Base-by-base conservation (phyloP, 2,888 invertebrate species). In the Eubasilissa splendida region DNA sequence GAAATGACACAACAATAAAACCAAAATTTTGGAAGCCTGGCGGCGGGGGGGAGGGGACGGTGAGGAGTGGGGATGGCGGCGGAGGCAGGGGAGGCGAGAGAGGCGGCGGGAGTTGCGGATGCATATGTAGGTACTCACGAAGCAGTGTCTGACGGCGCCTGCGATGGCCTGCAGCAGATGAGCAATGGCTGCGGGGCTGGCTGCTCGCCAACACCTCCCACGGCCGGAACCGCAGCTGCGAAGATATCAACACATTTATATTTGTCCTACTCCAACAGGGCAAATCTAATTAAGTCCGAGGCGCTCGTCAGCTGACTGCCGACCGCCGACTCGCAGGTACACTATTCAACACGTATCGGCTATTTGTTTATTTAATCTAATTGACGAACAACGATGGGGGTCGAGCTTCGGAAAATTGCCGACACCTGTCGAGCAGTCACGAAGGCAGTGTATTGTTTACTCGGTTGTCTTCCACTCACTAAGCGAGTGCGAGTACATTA, bases 151-250 rank as follows among this genome's bases (percentile, higher is more conserved):
- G 84, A 90, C 91, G 86, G 89, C 90, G 86, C 88, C 89, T 85
- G 90, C 89, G 87, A 91, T 90, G 86, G 90, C 89, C 87, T 90
- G 89, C 87, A 91, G 89, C 85, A 91, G 90, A 86, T 90, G 89
- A 87, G 90, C 88, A 87, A 91, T 88, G 86, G 87, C 90, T 77
- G 83, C 80, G 77, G 76, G 77, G 52, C 74, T 58, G 68, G 81
- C 78, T 71, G 73, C 81, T 73, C 71, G 76, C 76, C 76, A 65
- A 76, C 76, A 12, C 76, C 76, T 76, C 76, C 65, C 65, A 53
- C 77, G 71, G 71, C 78, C 53, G 71, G 53, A 71, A 54, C 76
- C 54, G 76, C 63, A 65, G 76, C 76, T 76, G 76, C 33, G 76
- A 14, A 63, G 76, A 76, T 54, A 76, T 76, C 76, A 65, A 54